Conservation (phyloP, 2,888 invertebrate genomes). For the Eilema sororculum region DNA sequence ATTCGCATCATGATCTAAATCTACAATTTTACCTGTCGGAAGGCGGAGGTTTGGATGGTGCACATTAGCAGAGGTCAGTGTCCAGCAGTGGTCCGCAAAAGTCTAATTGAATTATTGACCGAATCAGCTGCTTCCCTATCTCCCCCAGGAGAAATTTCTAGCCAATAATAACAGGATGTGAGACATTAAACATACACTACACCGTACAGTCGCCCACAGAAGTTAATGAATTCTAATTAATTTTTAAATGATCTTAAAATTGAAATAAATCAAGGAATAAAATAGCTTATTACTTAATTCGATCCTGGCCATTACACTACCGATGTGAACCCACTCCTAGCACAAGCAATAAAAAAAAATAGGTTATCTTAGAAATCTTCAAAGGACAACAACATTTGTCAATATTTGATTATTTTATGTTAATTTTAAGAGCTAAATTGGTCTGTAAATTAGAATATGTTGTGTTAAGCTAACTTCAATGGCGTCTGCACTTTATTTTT, state of each 20-base stretch:
- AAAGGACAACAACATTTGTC: not conserved
- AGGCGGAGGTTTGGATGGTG: too few species aligned
- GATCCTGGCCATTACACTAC: too few species aligned
- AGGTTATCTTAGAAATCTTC: not conserved
- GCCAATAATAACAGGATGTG: not conserved
- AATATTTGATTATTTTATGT: not conserved
- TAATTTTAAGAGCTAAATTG: not conserved
- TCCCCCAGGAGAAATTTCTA: not conserved
- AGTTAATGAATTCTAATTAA: not conserved
- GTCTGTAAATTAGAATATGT: not conserved
- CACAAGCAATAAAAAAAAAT: not conserved
- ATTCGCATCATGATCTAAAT: too few species aligned
- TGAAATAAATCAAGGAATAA: too few species aligned
- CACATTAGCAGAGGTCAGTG: not conserved
- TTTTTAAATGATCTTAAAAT: not conserved
- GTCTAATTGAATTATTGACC: not conserved
- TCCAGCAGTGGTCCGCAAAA: not conserved
- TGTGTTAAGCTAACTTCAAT: too few species aligned
- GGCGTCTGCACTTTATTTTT: conserved; percentile 5
- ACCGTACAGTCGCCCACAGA: not conserved
- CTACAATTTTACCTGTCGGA: too few species aligned
- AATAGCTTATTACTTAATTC: too few species aligned
- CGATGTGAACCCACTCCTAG: too few species aligned
- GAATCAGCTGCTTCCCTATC: not conserved
- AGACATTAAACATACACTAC: not conserved